Conservation (phyloP, 1,140 invertebrate species). For the Radopholus similis region DNA sequence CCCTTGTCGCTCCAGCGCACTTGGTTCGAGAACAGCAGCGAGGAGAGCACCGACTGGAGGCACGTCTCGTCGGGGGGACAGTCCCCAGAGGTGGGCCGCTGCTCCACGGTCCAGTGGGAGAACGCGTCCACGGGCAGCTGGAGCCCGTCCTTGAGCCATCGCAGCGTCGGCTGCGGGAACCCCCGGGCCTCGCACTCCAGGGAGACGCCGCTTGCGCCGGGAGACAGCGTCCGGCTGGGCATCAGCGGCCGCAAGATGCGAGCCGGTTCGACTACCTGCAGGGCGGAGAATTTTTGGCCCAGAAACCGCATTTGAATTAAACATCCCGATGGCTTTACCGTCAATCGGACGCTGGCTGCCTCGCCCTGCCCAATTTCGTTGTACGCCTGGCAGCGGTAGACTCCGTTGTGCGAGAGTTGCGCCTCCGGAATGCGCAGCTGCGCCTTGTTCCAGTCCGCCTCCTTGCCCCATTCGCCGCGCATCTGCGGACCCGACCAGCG, state of each 20-base stretch:
- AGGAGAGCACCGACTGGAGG: constrained; percentile 20
- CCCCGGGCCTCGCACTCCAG: constrained; percentile 41
- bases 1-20: constrained; percentile 44
- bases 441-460: constrained; percentile 9
- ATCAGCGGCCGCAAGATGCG: constrained; percentile 14
- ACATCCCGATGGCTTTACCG: too few species aligned
- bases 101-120: constrained; percentile 17
- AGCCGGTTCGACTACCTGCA: constrained; percentile 41
- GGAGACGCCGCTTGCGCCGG: constrained; percentile 23
- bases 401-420: constrained; percentile 33
- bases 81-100: neutral
- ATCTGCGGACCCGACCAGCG: constrained; percentile 29
- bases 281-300: too few species aligned
- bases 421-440: constrained; percentile 24
- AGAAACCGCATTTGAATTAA: too few species aligned
- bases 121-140: constrained; percentile 10
- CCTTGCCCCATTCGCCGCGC: neutral
- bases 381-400: constrained; percentile 36
- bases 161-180: constrained; percentile 36
- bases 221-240: constrained; percentile 4
- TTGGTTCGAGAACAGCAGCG: constrained; percentile 20
- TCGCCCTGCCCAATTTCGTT: constrained; percentile 36
- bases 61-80: constrained; percentile 23
- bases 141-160: constrained; percentile 41
- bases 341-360: constrained; percentile 29